These are phyloP conservation scores for Cheilosia pagana DNA, from an alignment of 2,888 invertebrate species.

Conservation along the genomic window DNA sequence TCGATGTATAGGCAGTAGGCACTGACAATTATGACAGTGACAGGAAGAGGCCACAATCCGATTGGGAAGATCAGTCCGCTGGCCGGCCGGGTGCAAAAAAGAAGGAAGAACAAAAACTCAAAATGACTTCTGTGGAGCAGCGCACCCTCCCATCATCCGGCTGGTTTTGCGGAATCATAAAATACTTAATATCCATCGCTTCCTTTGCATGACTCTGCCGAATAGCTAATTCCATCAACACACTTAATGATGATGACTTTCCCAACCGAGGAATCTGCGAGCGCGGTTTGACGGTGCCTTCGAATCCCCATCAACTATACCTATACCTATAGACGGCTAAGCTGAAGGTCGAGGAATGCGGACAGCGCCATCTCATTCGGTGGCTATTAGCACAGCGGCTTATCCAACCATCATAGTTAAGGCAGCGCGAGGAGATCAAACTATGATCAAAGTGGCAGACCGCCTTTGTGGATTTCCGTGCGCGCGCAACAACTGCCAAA, in stretches of 20 bases:
- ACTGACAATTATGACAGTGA: slow-evolving; percentile 60
- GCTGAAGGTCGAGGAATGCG: slow-evolving; percentile 70
- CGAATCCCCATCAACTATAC: slow-evolving; percentile 44
- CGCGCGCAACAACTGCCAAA: slow-evolving; percentile 52
- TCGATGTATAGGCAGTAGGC: slow-evolving; percentile 59
- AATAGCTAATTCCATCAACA: slow-evolving; percentile 74
- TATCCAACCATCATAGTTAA: slow-evolving; percentile 57
- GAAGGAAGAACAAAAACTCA: slow-evolving; percentile 28
- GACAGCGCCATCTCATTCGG: slow-evolving; percentile 74
- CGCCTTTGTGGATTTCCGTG: slow-evolving; percentile 61
- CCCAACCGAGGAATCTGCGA: slow-evolving; percentile 54
- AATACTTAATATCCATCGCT: slow-evolving; percentile 67
- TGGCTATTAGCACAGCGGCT: slow-evolving; percentile 68
- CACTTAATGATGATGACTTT: slow-evolving; percentile 75
- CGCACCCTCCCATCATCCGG: slow-evolving; percentile 40
- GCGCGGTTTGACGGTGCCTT: slow-evolving; percentile 9
- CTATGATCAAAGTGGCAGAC: slow-evolving; percentile 70
- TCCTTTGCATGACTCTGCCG: slow-evolving; percentile 71
- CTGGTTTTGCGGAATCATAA: slow-evolving; percentile 62
- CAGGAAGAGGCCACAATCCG: slow-evolving; percentile 29
- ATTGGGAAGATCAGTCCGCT: slow-evolving; percentile 9
- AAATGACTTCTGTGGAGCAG: slow-evolving; percentile 71
- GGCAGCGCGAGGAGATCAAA: slow-evolving; percentile 56
- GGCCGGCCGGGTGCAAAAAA: slow-evolving; percentile 48
- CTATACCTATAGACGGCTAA: background rate